Conservation (phyloP, 2,113 vertebrate species). For the Dipodomys stephensi region DNA sequence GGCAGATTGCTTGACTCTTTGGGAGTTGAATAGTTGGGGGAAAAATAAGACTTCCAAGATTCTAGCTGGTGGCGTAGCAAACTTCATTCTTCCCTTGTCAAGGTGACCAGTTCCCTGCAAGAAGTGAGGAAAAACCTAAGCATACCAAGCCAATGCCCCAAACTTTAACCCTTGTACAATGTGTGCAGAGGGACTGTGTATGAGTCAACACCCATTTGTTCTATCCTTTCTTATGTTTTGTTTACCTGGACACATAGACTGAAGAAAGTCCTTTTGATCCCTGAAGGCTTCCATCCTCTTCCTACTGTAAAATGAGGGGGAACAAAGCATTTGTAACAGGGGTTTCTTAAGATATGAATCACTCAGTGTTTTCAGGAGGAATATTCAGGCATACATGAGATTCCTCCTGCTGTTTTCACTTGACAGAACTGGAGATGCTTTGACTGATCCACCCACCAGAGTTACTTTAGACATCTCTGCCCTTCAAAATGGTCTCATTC, state of each 20-base stretch:
- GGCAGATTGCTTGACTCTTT: slow-evolving; percentile 72
- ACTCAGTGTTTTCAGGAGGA: not conserved
- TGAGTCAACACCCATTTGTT: not conserved
- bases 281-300: not conserved
- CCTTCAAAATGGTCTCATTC: not conserved
- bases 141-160: not conserved
- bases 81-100: slow-evolving; percentile 38
- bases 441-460: not conserved
- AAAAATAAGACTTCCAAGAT: slow-evolving; percentile 48
- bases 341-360: not conserved
- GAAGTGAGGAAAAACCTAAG: not conserved
- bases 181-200: no score
- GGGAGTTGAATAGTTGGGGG: slow-evolving; percentile 68
- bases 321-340: slow-evolving; percentile 22
- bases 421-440: not conserved
- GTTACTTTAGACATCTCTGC: not conserved
- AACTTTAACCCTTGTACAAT: not conserved
- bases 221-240: not conserved
- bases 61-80: slow-evolving; percentile 57
- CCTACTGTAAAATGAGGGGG: not conserved
- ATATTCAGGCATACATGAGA: not conserved
- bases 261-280: slow-evolving; percentile 12
- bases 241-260: not conserved
- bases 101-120: not conserved
- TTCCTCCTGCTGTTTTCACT: not conserved